Percentiles rank a stretch among this genome's conserved stretches.
phyloP scores from a whole-genome alignment of 2,113 vertebrate genomes.

The Eudorcas thomsonii region DNA sequence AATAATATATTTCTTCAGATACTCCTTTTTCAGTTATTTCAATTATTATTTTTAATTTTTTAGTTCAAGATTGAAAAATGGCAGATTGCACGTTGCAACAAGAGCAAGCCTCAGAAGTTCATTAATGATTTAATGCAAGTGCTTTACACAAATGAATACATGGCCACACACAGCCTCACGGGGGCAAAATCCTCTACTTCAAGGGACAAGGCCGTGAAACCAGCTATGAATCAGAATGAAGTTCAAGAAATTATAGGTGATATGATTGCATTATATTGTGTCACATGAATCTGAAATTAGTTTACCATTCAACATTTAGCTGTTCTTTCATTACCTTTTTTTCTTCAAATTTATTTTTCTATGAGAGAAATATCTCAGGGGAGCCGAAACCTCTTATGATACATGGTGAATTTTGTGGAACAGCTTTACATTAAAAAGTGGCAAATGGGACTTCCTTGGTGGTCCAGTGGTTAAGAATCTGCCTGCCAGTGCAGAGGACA shows the following conservation, averaged over 20 bases:
- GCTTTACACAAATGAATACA: slow-evolving; percentile 83
- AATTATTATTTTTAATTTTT: slow-evolving; percentile 71
- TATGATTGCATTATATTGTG: not conserved
- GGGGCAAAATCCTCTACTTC: slow-evolving; percentile 84
- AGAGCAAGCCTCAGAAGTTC: slow-evolving; percentile 85
- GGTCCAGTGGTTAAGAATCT: not conserved
- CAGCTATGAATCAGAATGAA: slow-evolving; percentile 86
- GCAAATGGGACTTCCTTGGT: not conserved
- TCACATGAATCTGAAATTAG: slow-evolving; percentile 41
- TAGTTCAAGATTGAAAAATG: slow-evolving; percentile 86
- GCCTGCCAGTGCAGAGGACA: not conserved
- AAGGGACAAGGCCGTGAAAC: slow-evolving; percentile 82
- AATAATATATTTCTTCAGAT: not conserved
- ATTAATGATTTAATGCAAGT: slow-evolving; percentile 86
- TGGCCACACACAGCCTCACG: slow-evolving; percentile 84
- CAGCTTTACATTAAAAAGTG: not conserved
- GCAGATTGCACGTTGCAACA: slow-evolving; percentile 85
- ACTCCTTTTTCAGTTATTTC: not conserved
- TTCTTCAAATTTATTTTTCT: slow-evolving; percentile 30
- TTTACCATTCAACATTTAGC: slow-evolving; percentile 22
- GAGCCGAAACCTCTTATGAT: not conserved
- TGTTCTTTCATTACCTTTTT: slow-evolving; percentile 35
- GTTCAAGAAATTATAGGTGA: slow-evolving; percentile 86
- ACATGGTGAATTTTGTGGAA: not conserved
- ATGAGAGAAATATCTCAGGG: not conserved